A percentile compares a stretch with the other conserved stretches of the same genome.
Evolutionary conservation across 2,113 vertebrate species (phyloP).

Genomic region (Nipponia nippon): DNA sequence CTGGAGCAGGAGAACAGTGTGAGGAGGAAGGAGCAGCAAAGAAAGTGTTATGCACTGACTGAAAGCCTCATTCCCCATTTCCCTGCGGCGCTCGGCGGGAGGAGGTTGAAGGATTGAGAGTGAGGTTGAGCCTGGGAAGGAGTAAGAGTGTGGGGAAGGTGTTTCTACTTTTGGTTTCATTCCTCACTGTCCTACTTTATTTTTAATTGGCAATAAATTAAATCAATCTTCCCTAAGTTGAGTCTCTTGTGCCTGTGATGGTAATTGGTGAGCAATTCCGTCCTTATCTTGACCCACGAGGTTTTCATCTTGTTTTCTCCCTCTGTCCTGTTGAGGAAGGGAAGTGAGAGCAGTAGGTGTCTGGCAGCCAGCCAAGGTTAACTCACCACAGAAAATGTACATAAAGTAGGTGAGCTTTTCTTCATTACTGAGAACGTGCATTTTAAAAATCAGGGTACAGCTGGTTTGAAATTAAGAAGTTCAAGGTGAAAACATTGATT

Average conservation of each 20-base stretch:
- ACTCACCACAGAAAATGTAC: not conserved
- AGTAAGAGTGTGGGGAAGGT: not conserved
- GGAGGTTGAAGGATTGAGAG: not conserved
- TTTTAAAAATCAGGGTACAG: not conserved
- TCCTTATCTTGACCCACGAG: fast-evolving
- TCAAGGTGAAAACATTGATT: not conserved
- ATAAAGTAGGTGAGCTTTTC: not conserved
- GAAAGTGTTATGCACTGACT: not conserved
- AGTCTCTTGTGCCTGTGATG: not conserved
- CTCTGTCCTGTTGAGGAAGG: not conserved
- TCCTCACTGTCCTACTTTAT: not conserved
- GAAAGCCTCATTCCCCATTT: not conserved
- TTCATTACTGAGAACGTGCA: not conserved
- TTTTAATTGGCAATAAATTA: not conserved
- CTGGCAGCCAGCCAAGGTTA: not conserved
- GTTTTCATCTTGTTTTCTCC: not conserved
- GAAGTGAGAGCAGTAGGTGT: not conserved
- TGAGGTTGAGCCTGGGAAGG: not conserved
- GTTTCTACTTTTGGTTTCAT: not conserved
- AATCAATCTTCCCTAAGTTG: fast-evolving
- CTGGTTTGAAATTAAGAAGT: not conserved
- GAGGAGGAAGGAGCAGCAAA: not conserved
- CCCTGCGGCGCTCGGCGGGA: fast-evolving
- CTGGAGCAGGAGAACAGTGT: not conserved
- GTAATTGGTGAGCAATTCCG: not conserved